phyloP scores from a whole-genome alignment of 2,113 vertebrate species.

The Mustela lutreola region DNA sequence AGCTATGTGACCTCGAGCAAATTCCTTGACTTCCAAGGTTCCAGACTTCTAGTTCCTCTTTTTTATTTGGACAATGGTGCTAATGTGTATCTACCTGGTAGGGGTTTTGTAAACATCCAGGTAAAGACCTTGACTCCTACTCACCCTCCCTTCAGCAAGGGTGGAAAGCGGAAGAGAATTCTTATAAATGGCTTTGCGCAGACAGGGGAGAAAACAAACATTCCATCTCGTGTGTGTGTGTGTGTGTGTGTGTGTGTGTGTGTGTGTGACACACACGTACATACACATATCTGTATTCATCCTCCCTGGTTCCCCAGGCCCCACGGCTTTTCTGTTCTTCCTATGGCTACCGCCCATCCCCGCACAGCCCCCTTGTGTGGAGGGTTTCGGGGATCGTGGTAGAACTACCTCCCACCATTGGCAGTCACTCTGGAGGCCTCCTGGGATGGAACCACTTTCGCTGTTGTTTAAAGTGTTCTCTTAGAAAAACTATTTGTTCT shows the following conservation, averaged over 20 bases:
- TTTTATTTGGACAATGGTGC: neutral
- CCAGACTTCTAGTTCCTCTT: neutral
- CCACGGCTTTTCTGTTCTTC: neutral
- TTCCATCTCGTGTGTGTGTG: neutral
- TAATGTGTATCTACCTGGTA: neutral
- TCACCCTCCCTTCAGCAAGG: neutral
- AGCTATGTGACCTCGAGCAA: neutral
- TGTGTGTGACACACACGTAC: too few species aligned
- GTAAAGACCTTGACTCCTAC: neutral
- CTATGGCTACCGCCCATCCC: neutral
- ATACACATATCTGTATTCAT: neutral
- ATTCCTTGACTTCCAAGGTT: neutral
- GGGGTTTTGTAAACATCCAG: neutral
- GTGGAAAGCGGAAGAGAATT: conserved; percentile 3
- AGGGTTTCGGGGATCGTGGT: neutral
- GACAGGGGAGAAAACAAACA: neutral
- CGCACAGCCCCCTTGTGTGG: neutral
- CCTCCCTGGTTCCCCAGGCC: neutral
- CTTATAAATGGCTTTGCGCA: neutral
- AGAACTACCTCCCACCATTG: neutral
- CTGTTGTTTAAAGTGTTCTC: conserved; percentile 71
- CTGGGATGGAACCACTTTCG: conserved; percentile 36
- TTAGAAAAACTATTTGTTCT: conserved; percentile 77
- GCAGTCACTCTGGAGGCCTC: conserved; percentile 1
- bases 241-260: neutral